These are phyloP conservation scores for Bovichtus variegatus DNA, from an alignment of 2,797 vertebrate species.

Conservation along the genomic window DNA sequence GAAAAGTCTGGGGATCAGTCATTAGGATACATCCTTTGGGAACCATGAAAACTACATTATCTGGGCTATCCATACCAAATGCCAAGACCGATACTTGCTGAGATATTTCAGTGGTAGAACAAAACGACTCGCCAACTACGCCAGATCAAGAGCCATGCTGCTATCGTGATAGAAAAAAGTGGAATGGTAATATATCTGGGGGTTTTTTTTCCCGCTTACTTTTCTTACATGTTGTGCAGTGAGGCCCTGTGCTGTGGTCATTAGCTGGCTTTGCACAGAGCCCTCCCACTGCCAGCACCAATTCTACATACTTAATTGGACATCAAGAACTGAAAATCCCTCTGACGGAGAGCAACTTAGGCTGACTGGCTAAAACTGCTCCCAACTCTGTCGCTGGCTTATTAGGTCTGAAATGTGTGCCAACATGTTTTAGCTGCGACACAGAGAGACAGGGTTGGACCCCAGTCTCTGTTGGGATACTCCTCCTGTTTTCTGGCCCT, in stretches of 20 bases:
- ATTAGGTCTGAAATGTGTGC: constrained; percentile 29
- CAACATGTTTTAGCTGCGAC: constrained; percentile 20
- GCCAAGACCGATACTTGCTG: background rate
- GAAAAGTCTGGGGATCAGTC: background rate
- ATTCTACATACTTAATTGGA: constrained; percentile 67
- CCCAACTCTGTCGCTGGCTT: constrained; percentile 11
- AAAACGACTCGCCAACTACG: background rate
- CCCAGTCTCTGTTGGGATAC: background rate
- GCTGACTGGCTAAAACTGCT: constrained; percentile 20
- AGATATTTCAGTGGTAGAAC: background rate
- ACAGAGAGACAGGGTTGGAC: background rate
- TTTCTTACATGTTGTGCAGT: constrained; percentile 13
- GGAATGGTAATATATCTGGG: background rate
- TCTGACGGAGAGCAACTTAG: constrained; percentile 23
- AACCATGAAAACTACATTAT: background rate
- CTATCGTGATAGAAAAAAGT: background rate
- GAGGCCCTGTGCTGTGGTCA: constrained; percentile 18
- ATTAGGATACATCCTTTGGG: background rate
- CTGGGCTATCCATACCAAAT: background rate
- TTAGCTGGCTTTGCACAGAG: constrained; percentile 39
- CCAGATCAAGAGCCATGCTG: background rate
- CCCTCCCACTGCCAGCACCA: constrained; percentile 47
- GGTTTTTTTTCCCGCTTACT: too few relatives aligned
- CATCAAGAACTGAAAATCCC: constrained; percentile 39
- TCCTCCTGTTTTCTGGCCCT: constrained; percentile 1